A percentile compares a stretch with the other conserved stretches of the same genome.
These are phyloP conservation scores for Heliornis fulica DNA, from an alignment of 2,113 vertebrate species.

Conservation along the genomic window DNA sequence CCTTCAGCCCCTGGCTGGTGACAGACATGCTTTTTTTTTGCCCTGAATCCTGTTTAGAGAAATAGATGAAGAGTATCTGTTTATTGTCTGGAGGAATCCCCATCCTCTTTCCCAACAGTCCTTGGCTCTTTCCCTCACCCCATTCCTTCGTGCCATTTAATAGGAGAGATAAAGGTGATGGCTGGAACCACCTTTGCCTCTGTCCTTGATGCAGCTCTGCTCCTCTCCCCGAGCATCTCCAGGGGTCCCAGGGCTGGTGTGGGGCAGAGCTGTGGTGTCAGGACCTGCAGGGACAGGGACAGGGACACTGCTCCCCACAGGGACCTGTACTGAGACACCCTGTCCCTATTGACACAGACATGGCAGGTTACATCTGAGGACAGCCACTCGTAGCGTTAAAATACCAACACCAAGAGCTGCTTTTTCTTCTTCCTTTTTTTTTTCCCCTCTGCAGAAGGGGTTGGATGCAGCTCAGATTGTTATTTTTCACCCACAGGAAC, in stretches of 20 bases:
- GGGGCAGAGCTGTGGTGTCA: too few species aligned
- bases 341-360: background rate
- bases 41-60: background rate
- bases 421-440: background rate
- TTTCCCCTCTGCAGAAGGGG: background rate
- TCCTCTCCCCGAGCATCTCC: background rate
- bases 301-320: background rate
- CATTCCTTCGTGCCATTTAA: background rate
- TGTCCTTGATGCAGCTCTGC: background rate
- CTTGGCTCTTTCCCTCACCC: background rate
- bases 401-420: background rate
- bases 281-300: too few species aligned
- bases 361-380: background rate
- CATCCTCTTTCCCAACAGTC: background rate
- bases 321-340: background rate
- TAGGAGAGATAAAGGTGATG: background rate
- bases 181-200: background rate
- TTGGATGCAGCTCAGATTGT: background rate
- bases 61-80: background rate
- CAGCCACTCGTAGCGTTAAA: background rate
- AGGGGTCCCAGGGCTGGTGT: background rate
- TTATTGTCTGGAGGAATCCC: background rate
- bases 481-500: background rate
- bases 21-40: background rate
- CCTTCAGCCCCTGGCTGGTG: background rate